phyloP scores from a whole-genome alignment of 2,888 invertebrate genomes.

The Cheilosia impressa region DNA sequence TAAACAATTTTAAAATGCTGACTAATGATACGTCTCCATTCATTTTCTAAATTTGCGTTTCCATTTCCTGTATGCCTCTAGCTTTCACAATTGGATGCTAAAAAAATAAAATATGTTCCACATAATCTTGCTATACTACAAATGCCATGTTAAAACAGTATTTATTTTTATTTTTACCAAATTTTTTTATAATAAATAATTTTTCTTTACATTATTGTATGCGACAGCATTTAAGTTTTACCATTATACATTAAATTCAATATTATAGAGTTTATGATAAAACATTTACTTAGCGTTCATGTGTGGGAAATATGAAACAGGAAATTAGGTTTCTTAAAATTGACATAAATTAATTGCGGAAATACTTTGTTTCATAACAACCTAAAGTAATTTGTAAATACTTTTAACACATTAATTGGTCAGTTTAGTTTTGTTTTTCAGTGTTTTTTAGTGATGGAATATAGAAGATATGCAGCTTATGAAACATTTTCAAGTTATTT shows the following conservation, averaged over 20 bases:
- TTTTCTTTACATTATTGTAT: constrained; percentile 67
- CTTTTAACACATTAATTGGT: constrained; percentile 51
- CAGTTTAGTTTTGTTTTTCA: constrained; percentile 30
- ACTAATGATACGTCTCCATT: constrained; percentile 10
- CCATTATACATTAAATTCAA: constrained; percentile 10
- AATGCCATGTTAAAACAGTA: constrained; percentile 15
- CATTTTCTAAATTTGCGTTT: neutral
- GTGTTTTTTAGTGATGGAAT: constrained; percentile 22
- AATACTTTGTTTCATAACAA: constrained; percentile 60
- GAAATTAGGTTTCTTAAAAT: constrained; percentile 21
- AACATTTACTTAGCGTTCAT: neutral
- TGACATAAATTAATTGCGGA: constrained; percentile 59
- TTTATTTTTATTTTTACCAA: constrained; percentile 1
- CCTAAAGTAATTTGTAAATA: constrained; percentile 20
- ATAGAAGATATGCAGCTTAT: constrained; percentile 62
- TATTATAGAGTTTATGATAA: constrained; percentile 24
- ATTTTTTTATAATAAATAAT: constrained; percentile 5
- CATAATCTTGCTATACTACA: constrained; percentile 40
- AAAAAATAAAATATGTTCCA: constrained; percentile 14
- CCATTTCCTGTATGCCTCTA: neutral
- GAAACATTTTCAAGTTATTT: constrained; percentile 13
- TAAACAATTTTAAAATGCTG: neutral
- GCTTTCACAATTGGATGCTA: neutral
- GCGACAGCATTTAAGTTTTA: constrained; percentile 63
- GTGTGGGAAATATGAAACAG: constrained; percentile 17